Base-by-base conservation (phyloP, 1,140 invertebrate species). In the Heliconius hermathena region DNA sequence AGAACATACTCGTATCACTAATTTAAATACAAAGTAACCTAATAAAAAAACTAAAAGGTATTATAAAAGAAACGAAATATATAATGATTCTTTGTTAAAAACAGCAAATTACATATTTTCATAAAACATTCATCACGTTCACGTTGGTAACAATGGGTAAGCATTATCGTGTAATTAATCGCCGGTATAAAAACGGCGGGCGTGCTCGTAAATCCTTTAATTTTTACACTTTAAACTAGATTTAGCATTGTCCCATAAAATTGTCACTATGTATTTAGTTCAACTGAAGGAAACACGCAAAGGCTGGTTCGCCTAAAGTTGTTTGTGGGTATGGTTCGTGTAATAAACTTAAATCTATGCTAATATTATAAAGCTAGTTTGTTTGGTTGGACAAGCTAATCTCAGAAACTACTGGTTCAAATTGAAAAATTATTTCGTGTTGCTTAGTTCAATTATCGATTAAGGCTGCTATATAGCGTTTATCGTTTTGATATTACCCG, bases 81-180 rank as follows among this genome's bases (percentile, higher is more conserved):
- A 66, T 13, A 11, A 26, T 9, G 60, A 29, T 66, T 66, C 22
- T 29, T 66, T 66, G 26, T 66, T 26, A 66, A 26, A 66, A 66
- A 3, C 13, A 29, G 60, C 60, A 66, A 66, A 66, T 66, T 66
- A 66, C 60, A 52, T 49, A 72, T 70, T 38, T 36, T 26, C 75
- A 57, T 74, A 57, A 49, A 71, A 71, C 79, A 72, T 76, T 76
- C 76, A 79, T 79, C 60, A 60, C 49, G 38, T 71, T 75, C 60
- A 49, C 26, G 60, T 66, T 66, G 22, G 54, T 29, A 78, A 80
- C 82, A 82, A 82, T 79, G 73, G 74, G 74, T 70, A 46, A 81
- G 74, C 46, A 81, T 74, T 84, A 85, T 85, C 83, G 82, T 73
- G 75, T 81, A 83, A 85, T 85, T 85, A 81, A 85, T 85, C 83